Evolutionary conservation across 2,113 vertebrate species (phyloP).

Genomic region (Toxotes chatareus): DNA sequence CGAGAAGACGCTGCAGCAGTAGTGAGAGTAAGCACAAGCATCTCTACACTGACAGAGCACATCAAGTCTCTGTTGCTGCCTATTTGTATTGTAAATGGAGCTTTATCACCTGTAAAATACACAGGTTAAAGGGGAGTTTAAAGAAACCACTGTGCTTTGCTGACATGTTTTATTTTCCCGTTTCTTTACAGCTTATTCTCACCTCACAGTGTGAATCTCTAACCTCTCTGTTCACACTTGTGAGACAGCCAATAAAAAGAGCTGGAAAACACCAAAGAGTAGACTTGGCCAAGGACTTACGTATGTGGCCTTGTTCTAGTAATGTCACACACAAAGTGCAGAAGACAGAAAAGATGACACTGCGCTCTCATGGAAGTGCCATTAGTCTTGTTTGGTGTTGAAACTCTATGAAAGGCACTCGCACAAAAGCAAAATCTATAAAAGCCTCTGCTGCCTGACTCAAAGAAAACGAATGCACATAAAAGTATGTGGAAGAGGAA

Average conservation of each 20-base stretch:
- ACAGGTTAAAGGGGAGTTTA: constrained; percentile 8
- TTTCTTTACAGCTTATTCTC: constrained; percentile 31
- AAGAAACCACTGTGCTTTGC: not conserved
- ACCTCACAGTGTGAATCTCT: constrained; percentile 3
- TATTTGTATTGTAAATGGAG: constrained; percentile 43
- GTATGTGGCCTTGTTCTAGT: not conserved
- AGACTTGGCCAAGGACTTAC: not conserved
- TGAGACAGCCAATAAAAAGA: constrained; percentile 7
- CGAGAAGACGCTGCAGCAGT: not conserved
- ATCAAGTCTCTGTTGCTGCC: not conserved
- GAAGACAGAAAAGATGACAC: constrained; percentile 20
- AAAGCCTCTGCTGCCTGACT: not conserved
- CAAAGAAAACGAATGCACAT: not conserved
- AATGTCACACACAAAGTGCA: not conserved
- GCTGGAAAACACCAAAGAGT: not conserved
- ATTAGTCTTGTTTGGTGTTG: constrained; percentile 35
- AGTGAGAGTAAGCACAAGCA: not conserved
- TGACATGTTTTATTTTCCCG: not conserved
- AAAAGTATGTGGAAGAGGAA: not conserved
- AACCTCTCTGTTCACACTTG: constrained; percentile 22
- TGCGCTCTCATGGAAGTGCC: not conserved
- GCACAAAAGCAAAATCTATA: constrained; percentile 11
- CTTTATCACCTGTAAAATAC: constrained; percentile 46
- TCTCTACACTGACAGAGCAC: not conserved
- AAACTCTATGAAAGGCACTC: not conserved